Evolutionary conservation across 2,797 vertebrate genomes (phyloP).

Genomic region (Hipposideros larvatus): DNA sequence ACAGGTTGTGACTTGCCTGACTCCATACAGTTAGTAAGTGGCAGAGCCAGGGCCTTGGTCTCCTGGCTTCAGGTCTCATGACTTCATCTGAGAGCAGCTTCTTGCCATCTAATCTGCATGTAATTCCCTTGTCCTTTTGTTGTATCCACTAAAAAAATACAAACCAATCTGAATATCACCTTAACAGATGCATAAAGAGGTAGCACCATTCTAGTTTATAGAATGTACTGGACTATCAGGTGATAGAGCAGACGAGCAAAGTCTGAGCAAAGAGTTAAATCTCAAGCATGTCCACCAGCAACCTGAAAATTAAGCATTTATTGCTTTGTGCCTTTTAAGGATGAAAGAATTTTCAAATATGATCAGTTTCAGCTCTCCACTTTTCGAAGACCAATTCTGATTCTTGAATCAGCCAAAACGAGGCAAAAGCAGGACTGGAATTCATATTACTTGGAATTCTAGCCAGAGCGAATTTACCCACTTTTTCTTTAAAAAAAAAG

Average conservation of each 20-base stretch:
- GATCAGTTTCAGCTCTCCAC: neutral
- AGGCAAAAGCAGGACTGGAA: neutral
- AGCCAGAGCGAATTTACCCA: neutral
- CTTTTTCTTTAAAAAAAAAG: neutral
- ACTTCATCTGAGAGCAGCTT: neutral
- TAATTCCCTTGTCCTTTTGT: neutral
- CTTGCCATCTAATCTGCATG: neutral
- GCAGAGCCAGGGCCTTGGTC: neutral
- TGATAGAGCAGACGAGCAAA: neutral
- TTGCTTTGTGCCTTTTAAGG: neutral
- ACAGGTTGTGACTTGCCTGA: neutral
- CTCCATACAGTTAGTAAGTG: neutral
- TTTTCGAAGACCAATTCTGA: slow-evolving; percentile 24
- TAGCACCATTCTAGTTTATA: neutral
- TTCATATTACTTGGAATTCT: neutral
- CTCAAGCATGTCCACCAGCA: neutral
- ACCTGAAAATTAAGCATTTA: neutral
- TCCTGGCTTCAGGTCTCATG: neutral
- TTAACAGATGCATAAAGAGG: neutral
- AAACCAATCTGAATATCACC: neutral
- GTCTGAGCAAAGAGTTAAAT: neutral
- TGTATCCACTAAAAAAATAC: neutral
- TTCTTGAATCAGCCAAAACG: neutral
- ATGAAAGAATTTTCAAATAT: neutral
- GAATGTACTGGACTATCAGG: neutral